Evolutionary conservation across 2,888 invertebrate species (phyloP).

Genomic region (Protonemura montana): DNA sequence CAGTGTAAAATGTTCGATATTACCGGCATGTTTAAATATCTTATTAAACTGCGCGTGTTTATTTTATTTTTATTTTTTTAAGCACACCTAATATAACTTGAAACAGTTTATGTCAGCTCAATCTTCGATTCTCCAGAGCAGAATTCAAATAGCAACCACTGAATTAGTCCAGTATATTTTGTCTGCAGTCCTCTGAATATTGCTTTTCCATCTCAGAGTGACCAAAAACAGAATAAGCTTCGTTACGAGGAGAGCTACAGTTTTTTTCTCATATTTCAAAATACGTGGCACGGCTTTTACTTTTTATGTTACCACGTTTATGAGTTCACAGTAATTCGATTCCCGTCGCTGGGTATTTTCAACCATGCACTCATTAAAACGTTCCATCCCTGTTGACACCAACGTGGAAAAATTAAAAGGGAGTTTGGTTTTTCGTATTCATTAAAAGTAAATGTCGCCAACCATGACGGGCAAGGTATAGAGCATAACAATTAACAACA

Average conservation of each 20-base stretch:
- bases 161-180: no score
- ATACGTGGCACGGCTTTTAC: background rate
- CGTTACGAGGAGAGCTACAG: background rate
- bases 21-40: no score
- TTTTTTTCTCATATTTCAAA: background rate
- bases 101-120: no score
- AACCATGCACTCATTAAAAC: background rate
- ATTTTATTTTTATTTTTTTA: no score
- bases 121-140: no score
- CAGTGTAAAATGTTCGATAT: no score
- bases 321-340: background rate
- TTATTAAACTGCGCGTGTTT: no score
- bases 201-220: background rate
- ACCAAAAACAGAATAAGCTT: background rate
- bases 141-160: no score
- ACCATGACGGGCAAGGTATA: background rate
- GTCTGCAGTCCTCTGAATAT: background rate
- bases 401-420: background rate
- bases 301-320: background rate
- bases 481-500: no score
- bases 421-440: background rate
- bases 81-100: no score
- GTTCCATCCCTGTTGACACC: background rate
- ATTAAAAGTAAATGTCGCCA: background rate
- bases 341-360: background rate